Evolutionary conservation across 2,113 vertebrate genomes (phyloP).

Genomic region (Balaeniceps rex): DNA sequence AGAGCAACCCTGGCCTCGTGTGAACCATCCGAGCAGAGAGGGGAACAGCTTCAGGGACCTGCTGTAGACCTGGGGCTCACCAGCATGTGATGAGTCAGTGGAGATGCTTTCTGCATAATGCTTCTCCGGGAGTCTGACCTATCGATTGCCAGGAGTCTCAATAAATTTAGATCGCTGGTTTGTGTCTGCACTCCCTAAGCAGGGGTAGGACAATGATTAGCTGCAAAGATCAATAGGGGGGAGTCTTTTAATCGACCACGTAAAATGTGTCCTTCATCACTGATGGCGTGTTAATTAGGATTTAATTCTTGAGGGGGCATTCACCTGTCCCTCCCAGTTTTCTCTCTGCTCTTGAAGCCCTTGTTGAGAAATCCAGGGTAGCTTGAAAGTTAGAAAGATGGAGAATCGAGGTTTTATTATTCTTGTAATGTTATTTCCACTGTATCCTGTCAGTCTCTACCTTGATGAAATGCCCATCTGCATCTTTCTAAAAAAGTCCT

Average conservation of each 20-base stretch:
- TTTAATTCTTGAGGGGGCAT: conserved; percentile 38
- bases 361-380: neutral
- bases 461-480: neutral
- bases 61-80: neutral
- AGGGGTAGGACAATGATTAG: conserved; percentile 50
- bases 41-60: neutral
- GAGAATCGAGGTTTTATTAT: neutral
- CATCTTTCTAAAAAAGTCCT: neutral
- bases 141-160: conserved; percentile 63
- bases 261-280: conserved; percentile 36
- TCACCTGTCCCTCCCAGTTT: neutral
- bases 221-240: conserved; percentile 59
- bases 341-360: neutral
- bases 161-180: conserved; percentile 50
- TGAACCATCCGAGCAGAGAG: neutral
- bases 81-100: neutral
- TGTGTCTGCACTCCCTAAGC: conserved; percentile 29
- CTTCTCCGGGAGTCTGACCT: conserved; percentile 37
- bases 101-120: conserved; percentile 29
- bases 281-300: conserved; percentile 51
- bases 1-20: neutral
- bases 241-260: conserved; percentile 54
- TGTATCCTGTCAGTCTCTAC: neutral
- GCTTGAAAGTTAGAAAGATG: neutral
- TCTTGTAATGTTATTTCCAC: neutral